Base-by-base conservation (phyloP, 2,113 vertebrate species). In the Proteles cristata region DNA sequence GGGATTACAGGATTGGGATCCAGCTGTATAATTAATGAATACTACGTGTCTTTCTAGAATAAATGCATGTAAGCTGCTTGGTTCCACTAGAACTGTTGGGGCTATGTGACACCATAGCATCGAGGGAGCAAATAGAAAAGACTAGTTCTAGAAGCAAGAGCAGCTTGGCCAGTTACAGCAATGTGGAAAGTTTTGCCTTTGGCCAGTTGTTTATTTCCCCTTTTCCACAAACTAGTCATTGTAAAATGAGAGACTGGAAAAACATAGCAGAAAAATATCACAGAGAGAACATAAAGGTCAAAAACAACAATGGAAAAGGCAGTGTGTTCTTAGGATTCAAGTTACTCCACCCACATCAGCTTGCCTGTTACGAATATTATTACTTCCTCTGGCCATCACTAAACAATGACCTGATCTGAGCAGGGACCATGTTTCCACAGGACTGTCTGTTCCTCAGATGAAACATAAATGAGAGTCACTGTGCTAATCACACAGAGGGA, bases 221-320 rank as follows among this genome's bases (percentile, higher is more conserved):
- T 80, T 93, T 66, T 76, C n/a, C 33, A 58, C 35, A 50, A 92
- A 82, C 53, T 83, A 48, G 69, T 82, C 84, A 55, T 73, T 85
- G 23, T 93, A 90, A 96, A 96, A 63, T 83, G 63, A 95, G 66
- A 95, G 31, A 25, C 76, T 93, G 65, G 82, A 76, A 97, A 95
- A 97, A 81, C 39, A 28, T 9, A 90, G 45, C 63, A 90, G 68
- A 69, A 88, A 96, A 94, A 94, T 68, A 74, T 15, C 80, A 90
- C 86, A 95, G 85, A 17, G 74, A 90, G 48, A 76, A 76, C 43
- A 84, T 21, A 68, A 97, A 93, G 97, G 88, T 31, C 73, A 98
- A 93, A 98, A 97, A 68, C 91, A 97, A 81, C 94, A 98, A 97
- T 98, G 95, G 98, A 77, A 97, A 98, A 96, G 97, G 95, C 97